Evolutionary conservation across 1,140 invertebrate species (phyloP), one percentile per base, ranked within the genome.

Genomic region (Adelges cooleyi): DNA sequence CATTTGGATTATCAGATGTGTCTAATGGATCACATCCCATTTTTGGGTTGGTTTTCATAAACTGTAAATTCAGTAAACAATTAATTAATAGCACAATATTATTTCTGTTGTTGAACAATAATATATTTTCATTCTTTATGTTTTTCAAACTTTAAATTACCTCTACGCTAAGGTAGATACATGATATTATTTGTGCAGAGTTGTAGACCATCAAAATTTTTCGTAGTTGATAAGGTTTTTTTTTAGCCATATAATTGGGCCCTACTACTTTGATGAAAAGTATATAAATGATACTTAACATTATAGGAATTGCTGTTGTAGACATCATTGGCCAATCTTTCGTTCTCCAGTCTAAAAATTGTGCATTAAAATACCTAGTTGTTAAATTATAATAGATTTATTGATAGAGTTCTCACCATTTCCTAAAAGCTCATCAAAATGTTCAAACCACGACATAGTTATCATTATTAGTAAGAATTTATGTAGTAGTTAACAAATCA

Each of bases 241-340:
- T 69, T 66, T 78, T 71, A 62, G 75, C 74, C 81, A 82, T 82
- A 22, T 75, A 73, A 54, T 77, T 79, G 10, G 89, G 89, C 1
- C 89, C 89, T 80, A 85, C 83, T 49, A 80, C 83, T 17, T 84
- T 73, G 1, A 90, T 81, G 65, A 86, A 79, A 49, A 82, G 76
- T 44, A 89, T 74, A 70, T 90, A 90, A 11, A 81, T 73, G n/a
- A 76, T 71, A 65, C 87, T 74, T n/a, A 90, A 76, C 2, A 70
- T 68, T 4, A 82, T 6, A 0, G 77, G 75, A 3, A 77, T 77
- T 71, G 77, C 80, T 18, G 83, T 81, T 1, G 80, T 78, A 13
- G 74, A 69, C 70, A 86, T 82, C 1, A 87, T 70, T 33, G 80
- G 80, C 79, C 79, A 86, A 68, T 81, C 73, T 68, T 81, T 75